Evolutionary conservation across 2,797 vertebrate genomes (phyloP).

Genomic region (Trichosurus vulpecula): DNA sequence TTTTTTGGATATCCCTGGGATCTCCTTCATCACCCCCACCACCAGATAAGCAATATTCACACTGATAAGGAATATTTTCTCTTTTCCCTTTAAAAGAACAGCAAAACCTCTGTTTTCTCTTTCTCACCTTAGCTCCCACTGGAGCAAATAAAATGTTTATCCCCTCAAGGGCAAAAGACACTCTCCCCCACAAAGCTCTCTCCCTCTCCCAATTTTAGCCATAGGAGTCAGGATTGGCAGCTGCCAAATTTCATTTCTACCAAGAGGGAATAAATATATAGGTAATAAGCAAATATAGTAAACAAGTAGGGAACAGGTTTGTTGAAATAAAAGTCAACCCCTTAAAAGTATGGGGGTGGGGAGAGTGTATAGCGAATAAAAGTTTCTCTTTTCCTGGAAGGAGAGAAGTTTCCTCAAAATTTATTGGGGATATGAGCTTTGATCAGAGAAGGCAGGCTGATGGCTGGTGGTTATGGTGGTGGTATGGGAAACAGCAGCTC

Average conservation of each 20-base stretch:
- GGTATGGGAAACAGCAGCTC: not conserved
- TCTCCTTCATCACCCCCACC: not conserved
- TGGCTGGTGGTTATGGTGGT: not conserved
- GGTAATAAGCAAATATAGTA: not conserved
- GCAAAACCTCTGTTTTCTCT: not conserved
- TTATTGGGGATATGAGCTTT: not conserved
- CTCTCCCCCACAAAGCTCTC: not conserved
- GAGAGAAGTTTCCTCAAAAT: not conserved
- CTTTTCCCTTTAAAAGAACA: not conserved
- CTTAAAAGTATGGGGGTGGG: not conserved
- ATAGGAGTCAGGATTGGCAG: not conserved
- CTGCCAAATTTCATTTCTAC: not conserved
- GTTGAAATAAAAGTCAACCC: not conserved
- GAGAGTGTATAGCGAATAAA: not conserved
- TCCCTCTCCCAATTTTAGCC: not conserved
- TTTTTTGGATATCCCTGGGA: not conserved
- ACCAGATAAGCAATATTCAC: too few species aligned
- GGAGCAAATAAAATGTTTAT: not conserved
- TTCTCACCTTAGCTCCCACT: not conserved
- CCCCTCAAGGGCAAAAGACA: not conserved
- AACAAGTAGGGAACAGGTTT: not conserved
- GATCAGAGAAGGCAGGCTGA: not conserved
- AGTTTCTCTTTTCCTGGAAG: not conserved
- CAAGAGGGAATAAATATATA: not conserved
- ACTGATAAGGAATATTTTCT: not conserved